phyloP scores from a whole-genome alignment of 2,797 vertebrate species.

The Vireo griseus region DNA sequence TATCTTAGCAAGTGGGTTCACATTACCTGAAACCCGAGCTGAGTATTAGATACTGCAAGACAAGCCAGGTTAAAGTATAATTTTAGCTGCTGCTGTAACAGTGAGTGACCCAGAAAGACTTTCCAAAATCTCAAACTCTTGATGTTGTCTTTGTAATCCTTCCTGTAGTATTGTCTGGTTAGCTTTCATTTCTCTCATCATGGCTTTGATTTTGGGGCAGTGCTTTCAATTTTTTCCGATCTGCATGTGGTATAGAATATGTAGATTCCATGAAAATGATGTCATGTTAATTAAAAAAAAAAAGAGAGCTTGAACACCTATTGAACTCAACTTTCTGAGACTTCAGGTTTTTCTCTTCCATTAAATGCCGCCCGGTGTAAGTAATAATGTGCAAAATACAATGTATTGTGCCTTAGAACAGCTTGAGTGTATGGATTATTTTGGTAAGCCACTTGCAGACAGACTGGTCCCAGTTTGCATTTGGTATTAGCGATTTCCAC shows the following conservation, averaged over 20 bases:
- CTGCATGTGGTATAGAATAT: fast-evolving
- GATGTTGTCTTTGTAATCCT: neutral
- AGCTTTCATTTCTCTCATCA: fast-evolving
- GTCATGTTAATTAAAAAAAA: neutral
- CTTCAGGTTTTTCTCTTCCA: neutral
- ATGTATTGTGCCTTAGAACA: neutral
- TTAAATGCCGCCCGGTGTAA: neutral
- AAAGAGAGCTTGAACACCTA: neutral
- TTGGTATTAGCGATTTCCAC: neutral
- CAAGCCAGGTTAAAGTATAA: neutral
- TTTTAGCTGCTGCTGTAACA: neutral
- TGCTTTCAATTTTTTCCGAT: neutral
- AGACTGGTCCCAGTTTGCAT: too few species aligned
- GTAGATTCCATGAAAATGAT: neutral
- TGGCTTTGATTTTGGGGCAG: fast-evolving
- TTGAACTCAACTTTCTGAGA: neutral
- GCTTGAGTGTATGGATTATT: neutral
- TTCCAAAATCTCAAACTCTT: neutral
- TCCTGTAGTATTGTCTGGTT: neutral
- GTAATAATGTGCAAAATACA: neutral
- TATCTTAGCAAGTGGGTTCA: neutral
- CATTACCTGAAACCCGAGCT: neutral
- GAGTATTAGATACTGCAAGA: neutral
- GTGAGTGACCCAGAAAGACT: neutral
- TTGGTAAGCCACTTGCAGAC: neutral